These are phyloP conservation scores for Nasua narica DNA, from an alignment of 2,797 vertebrate species.

Conservation along the genomic window DNA sequence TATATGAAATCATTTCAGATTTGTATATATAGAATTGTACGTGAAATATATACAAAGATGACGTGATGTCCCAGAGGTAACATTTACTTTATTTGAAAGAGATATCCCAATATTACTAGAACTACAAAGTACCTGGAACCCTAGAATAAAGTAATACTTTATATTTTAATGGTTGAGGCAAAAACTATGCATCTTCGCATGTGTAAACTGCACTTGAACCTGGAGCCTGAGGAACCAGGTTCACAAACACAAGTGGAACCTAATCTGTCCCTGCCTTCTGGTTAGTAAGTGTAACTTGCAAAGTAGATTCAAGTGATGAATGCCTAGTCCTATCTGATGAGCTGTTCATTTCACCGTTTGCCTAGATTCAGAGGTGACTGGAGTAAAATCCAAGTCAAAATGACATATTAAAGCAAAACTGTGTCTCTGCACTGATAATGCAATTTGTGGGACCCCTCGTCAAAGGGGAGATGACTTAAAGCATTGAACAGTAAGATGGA, in stretches of 20 bases:
- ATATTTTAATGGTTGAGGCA: not conserved
- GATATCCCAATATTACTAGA: not conserved
- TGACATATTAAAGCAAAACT: not conserved
- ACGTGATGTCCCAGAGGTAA: not conserved
- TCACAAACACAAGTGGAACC: not conserved
- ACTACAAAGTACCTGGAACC: not conserved
- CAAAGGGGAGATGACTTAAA: not conserved
- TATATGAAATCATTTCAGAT: slow-evolving; percentile 11
- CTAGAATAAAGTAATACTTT: not conserved
- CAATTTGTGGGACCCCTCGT: not conserved
- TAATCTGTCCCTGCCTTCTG: not conserved
- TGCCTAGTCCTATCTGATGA: not conserved
- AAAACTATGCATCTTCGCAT: not conserved
- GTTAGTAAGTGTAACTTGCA: not conserved
- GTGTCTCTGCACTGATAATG: not conserved
- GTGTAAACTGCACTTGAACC: not conserved
- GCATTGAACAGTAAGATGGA: not conserved
- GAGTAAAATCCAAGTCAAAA: not conserved
- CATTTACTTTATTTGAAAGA: slow-evolving; percentile 9
- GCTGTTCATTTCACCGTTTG: not conserved
- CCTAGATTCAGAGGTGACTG: not conserved
- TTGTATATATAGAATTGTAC: not conserved
- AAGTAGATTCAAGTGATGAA: not conserved
- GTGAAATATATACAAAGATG: not conserved
- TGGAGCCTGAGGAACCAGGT: not conserved